Percentiles rank a stretch among this genome's conserved stretches.
These are phyloP conservation scores for Harmothoe impar DNA, from an alignment of 2,888 invertebrate species.

Conservation along the genomic window DNA sequence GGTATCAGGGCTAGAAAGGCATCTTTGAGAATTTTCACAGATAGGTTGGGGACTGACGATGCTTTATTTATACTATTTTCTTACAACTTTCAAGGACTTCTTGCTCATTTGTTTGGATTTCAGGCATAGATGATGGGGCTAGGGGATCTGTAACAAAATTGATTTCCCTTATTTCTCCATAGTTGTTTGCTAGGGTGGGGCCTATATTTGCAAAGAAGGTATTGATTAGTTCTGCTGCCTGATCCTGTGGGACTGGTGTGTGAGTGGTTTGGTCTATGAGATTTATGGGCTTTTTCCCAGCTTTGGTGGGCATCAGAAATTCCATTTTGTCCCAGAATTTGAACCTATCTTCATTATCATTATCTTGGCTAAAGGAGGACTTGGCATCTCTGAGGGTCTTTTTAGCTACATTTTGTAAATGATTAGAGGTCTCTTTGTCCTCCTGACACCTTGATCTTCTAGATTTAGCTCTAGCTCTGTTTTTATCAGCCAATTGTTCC, in stretches of 20 bases:
- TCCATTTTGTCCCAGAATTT: background rate
- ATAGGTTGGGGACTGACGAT: background rate
- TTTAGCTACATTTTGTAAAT: background rate
- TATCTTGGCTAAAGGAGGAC: background rate
- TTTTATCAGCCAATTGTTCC: background rate
- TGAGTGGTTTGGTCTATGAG: background rate
- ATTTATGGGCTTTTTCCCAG: background rate
- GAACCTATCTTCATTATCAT: background rate
- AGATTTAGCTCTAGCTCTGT: background rate
- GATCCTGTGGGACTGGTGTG: background rate
- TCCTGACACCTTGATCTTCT: background rate
- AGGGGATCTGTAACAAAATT: background rate
- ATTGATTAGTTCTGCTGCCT: background rate
- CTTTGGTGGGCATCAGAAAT: background rate
- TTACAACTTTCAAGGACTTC: too few species aligned
- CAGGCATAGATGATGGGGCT: too few species aligned
- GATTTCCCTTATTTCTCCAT: background rate
- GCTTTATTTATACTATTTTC: background rate
- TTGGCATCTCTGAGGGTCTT: background rate
- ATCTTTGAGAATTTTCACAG: background rate
- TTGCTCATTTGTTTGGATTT: too few species aligned
- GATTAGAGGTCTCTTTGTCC: background rate
- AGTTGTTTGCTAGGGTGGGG: background rate
- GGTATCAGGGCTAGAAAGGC: background rate
- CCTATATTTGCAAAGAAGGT: background rate